Evolutionary conservation across 2,888 invertebrate genomes (phyloP).

Genomic region (Pheosia tremula): DNA sequence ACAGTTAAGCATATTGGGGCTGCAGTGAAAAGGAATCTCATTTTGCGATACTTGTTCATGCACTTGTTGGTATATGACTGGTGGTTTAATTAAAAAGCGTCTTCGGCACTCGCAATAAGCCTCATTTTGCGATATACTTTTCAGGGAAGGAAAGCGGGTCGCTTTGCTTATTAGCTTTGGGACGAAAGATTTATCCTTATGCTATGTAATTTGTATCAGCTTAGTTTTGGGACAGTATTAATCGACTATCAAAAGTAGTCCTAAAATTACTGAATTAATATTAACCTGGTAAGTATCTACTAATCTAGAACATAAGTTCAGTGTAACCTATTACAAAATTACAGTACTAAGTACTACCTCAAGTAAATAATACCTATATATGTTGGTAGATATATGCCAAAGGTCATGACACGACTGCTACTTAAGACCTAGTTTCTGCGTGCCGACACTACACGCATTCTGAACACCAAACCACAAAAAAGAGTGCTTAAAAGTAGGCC

Average conservation of each 20-base stretch:
- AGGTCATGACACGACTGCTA: background rate
- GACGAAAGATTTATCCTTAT: no score
- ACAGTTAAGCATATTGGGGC: constrained; percentile 61
- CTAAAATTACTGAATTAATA: no score
- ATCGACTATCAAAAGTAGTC: no score
- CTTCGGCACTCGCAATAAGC: constrained; percentile 11
- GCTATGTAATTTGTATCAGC: no score
- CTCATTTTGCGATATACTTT: constrained; percentile 12
- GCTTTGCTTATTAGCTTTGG: background rate
- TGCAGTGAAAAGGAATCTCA: constrained; percentile 55
- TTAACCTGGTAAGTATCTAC: no score
- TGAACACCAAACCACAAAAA: background rate
- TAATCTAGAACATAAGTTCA: no score
- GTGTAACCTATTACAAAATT: no score
- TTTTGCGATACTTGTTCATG: constrained; percentile 41
- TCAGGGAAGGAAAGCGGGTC: constrained; percentile 16
- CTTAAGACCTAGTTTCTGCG: background rate
- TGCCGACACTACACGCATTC: background rate
- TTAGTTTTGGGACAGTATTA: no score
- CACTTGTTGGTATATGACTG: constrained; percentile 18
- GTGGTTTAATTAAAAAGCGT: background rate
- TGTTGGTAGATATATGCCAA: background rate
- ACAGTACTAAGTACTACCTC: no score
- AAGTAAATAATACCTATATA: background rate
- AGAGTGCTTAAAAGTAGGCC: background rate